These are phyloP conservation scores for Tapera naevia DNA, from an alignment of 2,797 vertebrate species.

Conservation along the genomic window DNA sequence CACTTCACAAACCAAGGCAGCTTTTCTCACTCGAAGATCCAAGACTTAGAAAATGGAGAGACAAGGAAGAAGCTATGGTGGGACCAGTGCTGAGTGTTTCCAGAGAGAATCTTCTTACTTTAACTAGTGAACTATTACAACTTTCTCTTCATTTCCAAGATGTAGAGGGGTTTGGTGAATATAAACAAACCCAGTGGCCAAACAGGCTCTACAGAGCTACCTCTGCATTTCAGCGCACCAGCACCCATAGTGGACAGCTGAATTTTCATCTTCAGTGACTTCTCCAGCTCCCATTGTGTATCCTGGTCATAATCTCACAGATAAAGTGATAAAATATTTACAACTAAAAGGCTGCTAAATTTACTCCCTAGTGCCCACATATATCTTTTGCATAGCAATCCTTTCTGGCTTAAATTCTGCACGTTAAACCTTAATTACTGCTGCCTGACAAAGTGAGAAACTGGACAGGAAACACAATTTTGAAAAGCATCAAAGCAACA, in stretches of 20 bases:
- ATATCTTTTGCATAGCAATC: not conserved
- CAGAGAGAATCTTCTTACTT: not conserved
- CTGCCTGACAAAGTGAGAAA: slow-evolving; percentile 51
- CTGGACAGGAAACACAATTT: not conserved
- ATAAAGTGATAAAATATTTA: slow-evolving; percentile 36
- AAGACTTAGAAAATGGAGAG: not conserved
- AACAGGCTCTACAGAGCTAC: not conserved
- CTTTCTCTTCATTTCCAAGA: not conserved
- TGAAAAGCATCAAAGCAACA: not conserved
- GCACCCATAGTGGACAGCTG: not conserved
- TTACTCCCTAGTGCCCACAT: slow-evolving; percentile 4
- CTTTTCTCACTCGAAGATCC: not conserved
- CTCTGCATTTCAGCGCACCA: not conserved
- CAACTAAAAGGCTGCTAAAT: slow-evolving; percentile 13
- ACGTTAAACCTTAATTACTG: slow-evolving; percentile 28
- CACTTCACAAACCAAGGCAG: not conserved
- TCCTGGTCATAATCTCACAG: slow-evolving; percentile 27
- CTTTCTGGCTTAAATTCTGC: slow-evolving; percentile 30
- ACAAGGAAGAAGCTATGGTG: not conserved
- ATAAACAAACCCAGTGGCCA: not conserved
- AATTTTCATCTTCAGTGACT: not conserved
- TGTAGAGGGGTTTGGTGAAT: not conserved
- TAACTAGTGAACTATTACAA: not conserved
- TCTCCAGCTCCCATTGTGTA: not conserved
- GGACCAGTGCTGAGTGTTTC: not conserved